These are phyloP conservation scores for Geotrypetes seraphini DNA, from an alignment of 2,797 vertebrate genomes.

Conservation along the genomic window DNA sequence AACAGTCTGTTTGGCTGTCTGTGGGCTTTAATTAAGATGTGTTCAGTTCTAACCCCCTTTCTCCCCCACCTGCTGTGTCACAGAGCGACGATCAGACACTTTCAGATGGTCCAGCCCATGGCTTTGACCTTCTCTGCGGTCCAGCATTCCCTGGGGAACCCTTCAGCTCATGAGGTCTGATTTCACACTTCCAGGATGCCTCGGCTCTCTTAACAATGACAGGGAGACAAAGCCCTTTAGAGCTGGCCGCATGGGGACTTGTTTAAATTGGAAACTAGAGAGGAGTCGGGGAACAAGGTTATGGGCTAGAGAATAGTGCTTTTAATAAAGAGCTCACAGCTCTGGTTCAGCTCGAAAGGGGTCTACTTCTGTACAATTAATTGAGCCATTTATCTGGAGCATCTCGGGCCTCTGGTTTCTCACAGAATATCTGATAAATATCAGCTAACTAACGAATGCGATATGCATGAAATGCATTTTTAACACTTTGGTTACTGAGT, in stretches of 20 bases:
- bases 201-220: slow-evolving; percentile 72
- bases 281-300: slow-evolving; percentile 96
- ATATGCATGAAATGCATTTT: slow-evolving; percentile 62
- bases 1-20: slow-evolving; percentile 72
- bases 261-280: slow-evolving; percentile 82
- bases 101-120: slow-evolving; percentile 75
- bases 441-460: slow-evolving; percentile 73
- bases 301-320: slow-evolving; percentile 78
- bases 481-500: slow-evolving; percentile 59
- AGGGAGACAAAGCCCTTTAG: slow-evolving; percentile 90
- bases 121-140: slow-evolving; percentile 73
- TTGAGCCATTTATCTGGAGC: slow-evolving; percentile 97
- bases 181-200: slow-evolving; percentile 80
- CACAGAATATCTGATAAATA: slow-evolving; percentile 86
- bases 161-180: slow-evolving; percentile 81
- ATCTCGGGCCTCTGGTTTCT: slow-evolving; percentile 76
- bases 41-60: slow-evolving; percentile 55
- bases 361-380: slow-evolving; percentile 78
- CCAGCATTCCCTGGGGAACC: slow-evolving; percentile 76
- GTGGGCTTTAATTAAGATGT: slow-evolving; percentile 80
- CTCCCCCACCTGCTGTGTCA: slow-evolving; percentile 54
- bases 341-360: slow-evolving; percentile 59
- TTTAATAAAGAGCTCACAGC: slow-evolving; percentile 86
- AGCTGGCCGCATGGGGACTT: slow-evolving; percentile 79
- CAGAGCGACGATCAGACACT: slow-evolving; percentile 66